These are phyloP conservation scores for Prosopocoilus inquinatus DNA, from an alignment of 2,888 invertebrate species.

Conservation along the genomic window DNA sequence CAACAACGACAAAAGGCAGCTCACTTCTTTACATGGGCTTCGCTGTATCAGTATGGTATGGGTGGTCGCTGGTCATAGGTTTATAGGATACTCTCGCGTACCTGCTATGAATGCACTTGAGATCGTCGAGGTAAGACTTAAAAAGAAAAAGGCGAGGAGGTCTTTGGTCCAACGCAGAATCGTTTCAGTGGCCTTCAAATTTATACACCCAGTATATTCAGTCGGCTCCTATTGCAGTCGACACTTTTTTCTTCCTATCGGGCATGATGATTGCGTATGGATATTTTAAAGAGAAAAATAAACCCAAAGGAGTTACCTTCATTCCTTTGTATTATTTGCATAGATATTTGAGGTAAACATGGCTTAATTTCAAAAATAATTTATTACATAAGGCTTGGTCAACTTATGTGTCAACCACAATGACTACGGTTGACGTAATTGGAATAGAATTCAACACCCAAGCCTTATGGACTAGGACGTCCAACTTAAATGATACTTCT, in stretches of 20 bases:
- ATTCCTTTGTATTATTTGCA: conserved; percentile 30
- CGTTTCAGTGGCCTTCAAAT: conserved; percentile 42
- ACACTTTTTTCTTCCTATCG: conserved; percentile 64
- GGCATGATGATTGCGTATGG: conserved; percentile 58
- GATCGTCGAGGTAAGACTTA: neutral
- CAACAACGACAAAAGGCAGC: conserved; percentile 13
- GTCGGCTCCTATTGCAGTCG: conserved; percentile 58
- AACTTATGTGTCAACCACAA: no score
- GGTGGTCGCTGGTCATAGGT: conserved; percentile 27
- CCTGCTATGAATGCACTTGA: neutral
- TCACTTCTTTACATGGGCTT: conserved; percentile 26
- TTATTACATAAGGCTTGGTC: no score
- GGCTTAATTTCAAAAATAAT: no score
- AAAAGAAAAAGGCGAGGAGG: no score
- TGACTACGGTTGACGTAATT: no score
- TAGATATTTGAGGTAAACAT: conserved; percentile 45
- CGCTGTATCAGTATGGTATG: conserved; percentile 27
- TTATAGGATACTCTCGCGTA: neutral
- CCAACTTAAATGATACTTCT: no score
- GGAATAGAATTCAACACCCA: no score
- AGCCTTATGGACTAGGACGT: no score
- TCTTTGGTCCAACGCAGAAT: no score
- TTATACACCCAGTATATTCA: conserved; percentile 34
- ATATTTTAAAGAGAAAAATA: conserved; percentile 13
- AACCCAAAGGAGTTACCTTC: conserved; percentile 12